Evolutionary conservation across 2,888 invertebrate species (phyloP), one percentile per base, ranked within the genome.

Genomic region (Pandemis corylana): DNA sequence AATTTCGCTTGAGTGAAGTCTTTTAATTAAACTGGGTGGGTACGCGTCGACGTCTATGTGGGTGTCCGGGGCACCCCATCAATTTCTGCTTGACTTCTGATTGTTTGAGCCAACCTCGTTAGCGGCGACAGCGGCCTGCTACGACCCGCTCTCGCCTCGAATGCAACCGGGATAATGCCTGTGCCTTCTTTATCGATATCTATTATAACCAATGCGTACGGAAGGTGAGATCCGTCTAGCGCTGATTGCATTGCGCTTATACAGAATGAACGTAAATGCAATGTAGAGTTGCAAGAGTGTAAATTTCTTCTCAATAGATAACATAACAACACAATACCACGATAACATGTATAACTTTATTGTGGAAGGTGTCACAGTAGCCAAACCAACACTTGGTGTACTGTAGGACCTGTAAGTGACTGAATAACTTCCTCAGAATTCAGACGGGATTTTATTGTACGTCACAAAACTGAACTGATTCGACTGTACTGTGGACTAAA

Each of bases 1-100:
- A 89, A 86, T 87, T 86, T 88, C 91, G 91, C 84, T 86, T 90
- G 90, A 93, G 84, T 91, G 91, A 90, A 92, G 90, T 88, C 90
- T 93, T 93, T 93, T 93, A 93, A 93, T 93, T 94, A 93, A 92
- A 85, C 83, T 80, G 83, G 84, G 80, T 81, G 79, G 81, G 82
- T 81, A 80, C 82, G 80, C 83, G 81, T 80, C 83, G 80, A 81
- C 83, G 81, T 81, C 83, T 80, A 81, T 81, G 81, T 77, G 85
- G 83, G 83, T 80, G 85, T 82, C 81, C 80, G 79, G 83, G 82
- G 84, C 85, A 82, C 85, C 87, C 87, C 86, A 90, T 90, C 90
- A 89, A 90, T 91, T 89, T 90, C 87, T 89, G 88, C 87, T 88
- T 87, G 85, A 88, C 88, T 89, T 86, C 88, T 89, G 90, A 90